Evolutionary conservation across 2,113 vertebrate species (phyloP).

Genomic region (Strix uralensis): DNA sequence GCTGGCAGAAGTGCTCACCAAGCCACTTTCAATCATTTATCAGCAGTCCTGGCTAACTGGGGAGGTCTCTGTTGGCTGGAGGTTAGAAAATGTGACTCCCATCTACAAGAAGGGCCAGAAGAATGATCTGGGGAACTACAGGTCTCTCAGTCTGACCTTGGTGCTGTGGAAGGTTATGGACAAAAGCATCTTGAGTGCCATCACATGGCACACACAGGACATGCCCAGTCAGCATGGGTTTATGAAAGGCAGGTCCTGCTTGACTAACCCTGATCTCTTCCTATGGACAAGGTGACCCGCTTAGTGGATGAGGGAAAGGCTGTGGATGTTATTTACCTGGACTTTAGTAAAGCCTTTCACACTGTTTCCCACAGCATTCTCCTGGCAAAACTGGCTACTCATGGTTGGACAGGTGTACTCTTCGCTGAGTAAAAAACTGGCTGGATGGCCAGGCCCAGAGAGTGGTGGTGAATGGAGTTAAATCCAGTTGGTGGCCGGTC

Average conservation of each 20-base stretch:
- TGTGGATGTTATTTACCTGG: no score
- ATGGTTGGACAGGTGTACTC: no score
- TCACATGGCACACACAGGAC: not conserved
- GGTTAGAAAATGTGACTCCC: no score
- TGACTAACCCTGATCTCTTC: not conserved
- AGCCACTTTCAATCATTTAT: no score
- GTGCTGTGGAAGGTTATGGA: not conserved
- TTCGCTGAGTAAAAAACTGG: not conserved
- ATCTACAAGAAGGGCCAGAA: not conserved
- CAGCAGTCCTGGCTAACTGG: no score
- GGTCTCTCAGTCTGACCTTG: rapidly evolving
- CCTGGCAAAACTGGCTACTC: no score
- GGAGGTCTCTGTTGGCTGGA: no score
- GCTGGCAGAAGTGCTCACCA: no score
- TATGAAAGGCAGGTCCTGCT: not conserved
- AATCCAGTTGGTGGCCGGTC: not conserved
- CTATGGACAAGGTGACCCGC: not conserved
- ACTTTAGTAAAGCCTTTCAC: no score
- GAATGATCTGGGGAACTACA: not conserved
- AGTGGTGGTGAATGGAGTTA: not conserved
- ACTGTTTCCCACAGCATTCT: no score
- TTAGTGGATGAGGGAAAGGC: no score
- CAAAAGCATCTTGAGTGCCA: not conserved
- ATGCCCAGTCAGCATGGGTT: not conserved
- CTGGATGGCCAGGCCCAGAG: not conserved